Base-by-base conservation (phyloP, 2,888 invertebrate genomes). In the Andrena hattorfiana region DNA sequence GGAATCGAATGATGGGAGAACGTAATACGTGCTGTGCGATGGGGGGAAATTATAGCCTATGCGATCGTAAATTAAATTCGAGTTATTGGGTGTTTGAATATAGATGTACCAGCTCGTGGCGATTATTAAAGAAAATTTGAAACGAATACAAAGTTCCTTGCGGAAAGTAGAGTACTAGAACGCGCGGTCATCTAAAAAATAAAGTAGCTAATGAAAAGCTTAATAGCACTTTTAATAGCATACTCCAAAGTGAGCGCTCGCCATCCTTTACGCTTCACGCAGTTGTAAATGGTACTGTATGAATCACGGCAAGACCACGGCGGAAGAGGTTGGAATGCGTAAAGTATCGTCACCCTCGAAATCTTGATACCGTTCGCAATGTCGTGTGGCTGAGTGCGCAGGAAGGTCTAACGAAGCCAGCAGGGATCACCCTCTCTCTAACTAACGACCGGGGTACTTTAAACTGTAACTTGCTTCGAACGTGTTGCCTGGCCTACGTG, bases 381-480 rank as follows among this genome's bases (percentile, higher is more conserved):
- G 20, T 48, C 26, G 32, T 59, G 28, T 42, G n/a, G 16, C n/a
- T 51, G 71, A n/a, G 20, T 26, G 54, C 67, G 42, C 49, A 35
- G 32, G 67, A 26, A 49, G 70, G 35, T 79, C 81, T 83, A 83
- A 83, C 85, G 85, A 83, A 85, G 16, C 83, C 54, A 60, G 28
- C 54, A 3, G 20, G n/a, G 75, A 67, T 76, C 83, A 83, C 66
- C 63, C 68, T 70, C 82, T 62, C 59, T 56, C 83, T 83, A 83
- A 79, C 79, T 83, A 87, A 88, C 79, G 84, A 85, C 73, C 69
- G 49, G 59, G 73, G 83, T 66, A 74, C 82, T 87, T 79, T 88
- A 90, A 90, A 90, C 89, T 89, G 88, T 89, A 89, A 88, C 90
- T 86, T 78, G 84, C 88, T 85, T 32, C 77, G 83, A 82, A 81